These are phyloP conservation scores for Litocranius walleri DNA, from an alignment of 2,113 vertebrate species.

Conservation along the genomic window DNA sequence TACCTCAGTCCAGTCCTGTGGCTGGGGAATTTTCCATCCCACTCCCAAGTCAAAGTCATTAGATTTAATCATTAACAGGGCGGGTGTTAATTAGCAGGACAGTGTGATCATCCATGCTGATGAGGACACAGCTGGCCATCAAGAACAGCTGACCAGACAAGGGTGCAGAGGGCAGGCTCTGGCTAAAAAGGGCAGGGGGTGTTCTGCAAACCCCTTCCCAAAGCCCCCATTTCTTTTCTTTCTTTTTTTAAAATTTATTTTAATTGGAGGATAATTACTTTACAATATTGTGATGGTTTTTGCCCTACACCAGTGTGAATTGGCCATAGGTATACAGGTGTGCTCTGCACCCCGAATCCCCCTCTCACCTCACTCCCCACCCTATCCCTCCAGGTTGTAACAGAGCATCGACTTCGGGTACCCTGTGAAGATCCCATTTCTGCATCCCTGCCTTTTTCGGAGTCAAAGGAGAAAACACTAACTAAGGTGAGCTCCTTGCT, in stretches of 20 bases:
- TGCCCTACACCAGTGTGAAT: background rate
- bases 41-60: constrained; percentile 62
- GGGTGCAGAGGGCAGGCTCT: background rate
- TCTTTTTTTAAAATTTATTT: background rate
- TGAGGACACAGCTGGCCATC: constrained; percentile 53
- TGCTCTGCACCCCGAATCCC: background rate
- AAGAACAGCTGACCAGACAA: constrained; percentile 32
- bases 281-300: background rate
- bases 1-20: background rate
- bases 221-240: background rate
- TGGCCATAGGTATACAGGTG: background rate
- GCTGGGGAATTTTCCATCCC: constrained; percentile 67
- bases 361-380: background rate
- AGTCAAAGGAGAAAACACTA: background rate
- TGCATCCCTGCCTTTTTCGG: background rate
- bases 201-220: background rate
- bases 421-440: background rate
- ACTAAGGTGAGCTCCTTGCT: background rate
- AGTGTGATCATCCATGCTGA: constrained; percentile 35
- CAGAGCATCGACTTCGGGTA: accelerated
- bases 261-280: background rate
- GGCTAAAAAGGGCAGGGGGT: background rate
- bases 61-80: constrained; percentile 72
- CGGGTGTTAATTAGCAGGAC: constrained; percentile 52
- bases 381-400: background rate